Evolutionary conservation across 1,140 invertebrate genomes (phyloP), one percentile per base, ranked within the genome.

Genomic region (Ceratoteleas bidentatus): DNA sequence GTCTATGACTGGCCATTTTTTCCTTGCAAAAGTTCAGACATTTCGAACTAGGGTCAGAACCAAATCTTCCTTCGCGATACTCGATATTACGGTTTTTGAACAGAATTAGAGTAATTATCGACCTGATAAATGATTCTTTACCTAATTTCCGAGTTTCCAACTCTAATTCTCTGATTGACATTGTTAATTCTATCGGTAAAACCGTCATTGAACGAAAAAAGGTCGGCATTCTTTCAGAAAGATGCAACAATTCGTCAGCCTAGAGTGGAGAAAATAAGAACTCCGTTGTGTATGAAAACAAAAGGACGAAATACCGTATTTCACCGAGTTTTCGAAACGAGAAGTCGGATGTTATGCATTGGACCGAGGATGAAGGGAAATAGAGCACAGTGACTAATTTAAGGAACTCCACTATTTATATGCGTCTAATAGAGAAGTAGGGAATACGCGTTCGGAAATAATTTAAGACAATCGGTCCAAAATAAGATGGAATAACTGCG

Each of bases 401-500:
- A 57, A 47, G 56, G 14, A 33, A 43, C 15, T n/a, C 47, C 7
- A 50, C 32, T 57, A 60, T 60, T 8, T 53, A 70, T 70, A 52
- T 11, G 4, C 9, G 15, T 60, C 16, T 61, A 74, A 74, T 64
- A 56, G 60, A 64, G 57, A 40, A 15, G 57, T 65, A 65, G 52
- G 47, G 54, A 43, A 75, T 58, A 75, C 50, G 33, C 54, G 50
- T 16, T 15, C 8, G 7, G 36, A 14, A 53, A 60, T 36, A 65
- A 66, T 57, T 24, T 6, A 13, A 11, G 11, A 16, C 24, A 50
- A 40, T 10, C 2, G n/a, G 4, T 3, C 9, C n/a, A 11, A 47
- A 72, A 34, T 34, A 53, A 61, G 53, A 62, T 40, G 15, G 32
- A 60, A 62, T 62, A 68, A 76, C 40, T 49, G 62, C 62, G 64